Evolutionary conservation across 2,113 vertebrate species (phyloP).

Genomic region (Anolis sagrei): DNA sequence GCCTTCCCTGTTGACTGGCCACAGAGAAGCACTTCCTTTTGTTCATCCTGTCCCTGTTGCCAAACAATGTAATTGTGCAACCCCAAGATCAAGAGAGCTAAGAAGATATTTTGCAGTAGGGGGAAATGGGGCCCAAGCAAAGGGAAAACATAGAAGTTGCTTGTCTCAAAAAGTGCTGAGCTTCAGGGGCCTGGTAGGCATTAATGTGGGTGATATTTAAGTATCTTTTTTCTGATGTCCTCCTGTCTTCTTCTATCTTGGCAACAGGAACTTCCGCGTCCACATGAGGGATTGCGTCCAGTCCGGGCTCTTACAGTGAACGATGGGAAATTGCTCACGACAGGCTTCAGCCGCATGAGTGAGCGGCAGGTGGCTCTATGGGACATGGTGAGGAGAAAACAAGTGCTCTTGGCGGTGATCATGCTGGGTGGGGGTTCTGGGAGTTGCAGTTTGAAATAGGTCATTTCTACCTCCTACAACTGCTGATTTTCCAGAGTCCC

Average conservation of each 20-base stretch:
- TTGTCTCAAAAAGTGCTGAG: neutral
- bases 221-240: neutral
- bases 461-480: too few relatives aligned
- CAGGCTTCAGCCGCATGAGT: constrained; percentile 91
- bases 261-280: constrained; percentile 86
- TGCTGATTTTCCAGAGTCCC: too few relatives aligned
- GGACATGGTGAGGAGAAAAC: constrained; percentile 82
- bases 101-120: neutral
- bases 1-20: neutral
- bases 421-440: too few relatives aligned
- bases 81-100: neutral
- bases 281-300: constrained; percentile 88
- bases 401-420: too few relatives aligned
- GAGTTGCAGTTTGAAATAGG: too few relatives aligned
- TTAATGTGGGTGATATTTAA: too few relatives aligned
- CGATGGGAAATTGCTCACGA: constrained; percentile 85
- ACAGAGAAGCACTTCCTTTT: neutral
- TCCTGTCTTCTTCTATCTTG: neutral
- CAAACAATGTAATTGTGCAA: neutral
- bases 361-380: constrained; percentile 93
- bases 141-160: rapidly evolving
- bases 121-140: neutral
- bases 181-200: neutral
- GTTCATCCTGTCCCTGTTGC: neutral
- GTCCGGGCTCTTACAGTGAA: constrained; percentile 83